These are phyloP conservation scores for Drosophila melanogaster DNA, from an alignment of 1,140 invertebrate species.

Conservation along the genomic window Release_6_plus_ISO1_MT NT_037436.4:25893501-25894000, in stretches of 20 bases:
- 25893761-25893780: slow-evolving; percentile 7
- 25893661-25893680: slow-evolving; percentile 8
- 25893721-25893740: slow-evolving; percentile 7
- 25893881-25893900: slow-evolving; percentile 14
- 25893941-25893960: no score
- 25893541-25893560: neutral
- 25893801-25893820: slow-evolving; percentile 3
- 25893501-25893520: slow-evolving; percentile 2
- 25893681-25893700: neutral
- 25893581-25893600: slow-evolving; percentile 7
- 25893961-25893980: no score
- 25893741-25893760: slow-evolving; percentile 5
- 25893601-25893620: neutral
- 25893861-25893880: slow-evolving; percentile 18
- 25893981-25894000: no score
- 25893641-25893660: slow-evolving; percentile 8
- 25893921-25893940: no score
- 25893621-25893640: neutral
- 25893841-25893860: neutral
- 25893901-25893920: no score
- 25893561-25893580: no score
- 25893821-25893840: neutral
- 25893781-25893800: slow-evolving; percentile 4
- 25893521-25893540: slow-evolving; percentile 8
- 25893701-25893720: neutral